A percentile compares a stretch with the other conserved stretches of the same genome.
Conservation (phyloP, 2,113 vertebrate genomes). For the Podiceps cristatus region DNA sequence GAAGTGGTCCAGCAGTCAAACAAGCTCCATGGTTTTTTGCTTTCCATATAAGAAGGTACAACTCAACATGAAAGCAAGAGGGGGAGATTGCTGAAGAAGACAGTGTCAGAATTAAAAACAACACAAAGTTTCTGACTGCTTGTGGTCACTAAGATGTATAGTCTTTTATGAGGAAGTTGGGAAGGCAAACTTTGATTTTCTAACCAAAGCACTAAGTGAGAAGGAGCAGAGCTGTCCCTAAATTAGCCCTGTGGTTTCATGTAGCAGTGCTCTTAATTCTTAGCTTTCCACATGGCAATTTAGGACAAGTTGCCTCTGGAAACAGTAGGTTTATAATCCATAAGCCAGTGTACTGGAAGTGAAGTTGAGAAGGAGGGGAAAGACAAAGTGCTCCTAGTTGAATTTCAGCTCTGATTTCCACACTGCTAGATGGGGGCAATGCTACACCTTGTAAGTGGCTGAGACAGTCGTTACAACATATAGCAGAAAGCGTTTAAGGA, state of each 20-base stretch:
- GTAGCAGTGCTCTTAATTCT: background rate
- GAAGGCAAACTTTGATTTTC: background rate
- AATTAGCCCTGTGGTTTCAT: background rate
- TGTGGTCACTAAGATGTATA: background rate
- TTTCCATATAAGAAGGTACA: background rate
- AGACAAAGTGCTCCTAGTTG: background rate
- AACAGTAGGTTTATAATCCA: background rate
- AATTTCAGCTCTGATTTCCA: background rate
- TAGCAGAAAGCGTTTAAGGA: background rate
- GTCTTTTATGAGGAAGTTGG: background rate
- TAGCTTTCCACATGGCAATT: background rate
- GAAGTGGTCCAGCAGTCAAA: background rate
- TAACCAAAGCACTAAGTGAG: background rate
- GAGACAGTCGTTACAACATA: background rate
- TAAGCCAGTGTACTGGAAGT: background rate
- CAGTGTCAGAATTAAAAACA: background rate
- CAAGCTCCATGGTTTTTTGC: background rate
- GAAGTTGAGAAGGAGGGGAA: background rate
- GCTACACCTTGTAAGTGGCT: background rate
- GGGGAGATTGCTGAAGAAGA: background rate
- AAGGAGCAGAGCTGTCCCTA: background rate
- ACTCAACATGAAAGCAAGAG: background rate
- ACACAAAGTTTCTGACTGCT: background rate
- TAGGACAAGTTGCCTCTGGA: background rate
- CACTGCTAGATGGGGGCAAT: background rate